phyloP scores from a whole-genome alignment of 2,888 invertebrate genomes.

The Andrena bicolor region DNA sequence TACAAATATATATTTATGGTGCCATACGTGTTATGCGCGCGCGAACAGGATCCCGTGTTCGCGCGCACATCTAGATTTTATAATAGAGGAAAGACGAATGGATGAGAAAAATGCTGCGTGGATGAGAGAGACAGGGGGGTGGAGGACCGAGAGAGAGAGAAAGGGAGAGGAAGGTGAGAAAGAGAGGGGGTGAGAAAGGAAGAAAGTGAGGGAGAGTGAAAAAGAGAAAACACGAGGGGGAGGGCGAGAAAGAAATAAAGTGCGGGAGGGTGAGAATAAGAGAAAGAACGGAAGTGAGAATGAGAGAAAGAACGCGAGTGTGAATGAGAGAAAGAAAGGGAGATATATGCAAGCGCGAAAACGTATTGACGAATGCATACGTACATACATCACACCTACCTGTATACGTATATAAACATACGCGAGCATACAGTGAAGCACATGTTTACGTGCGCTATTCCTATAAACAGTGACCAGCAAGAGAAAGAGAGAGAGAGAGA shows the following conservation, averaged over 20 bases:
- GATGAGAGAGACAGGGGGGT: neutral
- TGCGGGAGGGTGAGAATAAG: neutral
- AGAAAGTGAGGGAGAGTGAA: no score
- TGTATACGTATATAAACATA: conserved; percentile 69
- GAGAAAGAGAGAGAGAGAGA: no score
- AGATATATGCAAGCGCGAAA: conserved; percentile 41
- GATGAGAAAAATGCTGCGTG: no score
- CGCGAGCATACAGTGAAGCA: conserved; percentile 61
- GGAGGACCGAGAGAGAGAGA: conserved; percentile 13
- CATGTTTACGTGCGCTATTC: conserved; percentile 59
- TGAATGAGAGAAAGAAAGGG: conserved; percentile 10
- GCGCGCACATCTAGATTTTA: conserved; percentile 64
- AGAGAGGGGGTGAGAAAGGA: no score
- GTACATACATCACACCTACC: conserved; percentile 40
- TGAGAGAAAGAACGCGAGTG: conserved; percentile 10
- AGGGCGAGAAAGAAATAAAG: no score
- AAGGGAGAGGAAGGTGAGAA: conserved; percentile 6
- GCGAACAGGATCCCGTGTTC: conserved; percentile 41
- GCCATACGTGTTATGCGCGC: conserved; percentile 58
- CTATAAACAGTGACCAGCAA: conserved; percentile 44
- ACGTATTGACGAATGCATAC: conserved; percentile 36
- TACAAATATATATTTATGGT: conserved; percentile 68
- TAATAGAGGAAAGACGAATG: conserved; percentile 41
- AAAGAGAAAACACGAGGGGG: no score
- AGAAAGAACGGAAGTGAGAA: neutral